Base-by-base conservation (phyloP, 2,888 invertebrate species). In the Agriopis aurantiaria region DNA sequence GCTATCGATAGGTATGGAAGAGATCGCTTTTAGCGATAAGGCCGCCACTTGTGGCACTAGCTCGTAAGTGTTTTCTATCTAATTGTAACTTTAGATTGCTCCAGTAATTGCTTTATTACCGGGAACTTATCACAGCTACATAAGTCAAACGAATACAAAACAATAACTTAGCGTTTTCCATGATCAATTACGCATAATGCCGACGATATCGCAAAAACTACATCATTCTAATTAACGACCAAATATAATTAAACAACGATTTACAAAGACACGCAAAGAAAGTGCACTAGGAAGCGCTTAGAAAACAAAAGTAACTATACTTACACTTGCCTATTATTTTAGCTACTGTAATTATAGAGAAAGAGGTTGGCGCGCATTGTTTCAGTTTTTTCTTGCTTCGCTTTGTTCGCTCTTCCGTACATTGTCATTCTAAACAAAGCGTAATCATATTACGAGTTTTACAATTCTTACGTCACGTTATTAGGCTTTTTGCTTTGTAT, bases 311-410 rank as follows among this genome's bases (percentile, higher is more conserved):
- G 90, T 91, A 58, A 56, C 61, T 12, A 14, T 33, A 17, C 51
- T 17, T 52, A 17, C 57, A 43, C 9, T 17, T 14, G 52, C 65
- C 14, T 65, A 78, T 81, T 80, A 78, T 84, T 82, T 88, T 87
- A 87, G 81, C 83, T 77, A 77, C 82, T 76, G 81, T 85, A 90
- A 91, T 91, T 91, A 91, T 83, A 89, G 90, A 87, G 91, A 90
- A 91, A 91, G 91, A 89, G 82, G 74, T 72, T 78, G 79, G 75
- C 72, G 84, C 58, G 60, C 87, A 89, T 91, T 90, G 89, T 90
- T 83, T 70, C 61, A 53, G 71, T 69, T 90, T 90, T 88, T 78
- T 75, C 79, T 83, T 76, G 76, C 56, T 79, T 76, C 78, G 78
- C 80, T 81, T 82, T 82, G 85, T 80, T 79, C 74, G 71, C 77